phyloP scores from a whole-genome alignment of 2,797 vertebrate species.

The Thalassophryne amazonica region DNA sequence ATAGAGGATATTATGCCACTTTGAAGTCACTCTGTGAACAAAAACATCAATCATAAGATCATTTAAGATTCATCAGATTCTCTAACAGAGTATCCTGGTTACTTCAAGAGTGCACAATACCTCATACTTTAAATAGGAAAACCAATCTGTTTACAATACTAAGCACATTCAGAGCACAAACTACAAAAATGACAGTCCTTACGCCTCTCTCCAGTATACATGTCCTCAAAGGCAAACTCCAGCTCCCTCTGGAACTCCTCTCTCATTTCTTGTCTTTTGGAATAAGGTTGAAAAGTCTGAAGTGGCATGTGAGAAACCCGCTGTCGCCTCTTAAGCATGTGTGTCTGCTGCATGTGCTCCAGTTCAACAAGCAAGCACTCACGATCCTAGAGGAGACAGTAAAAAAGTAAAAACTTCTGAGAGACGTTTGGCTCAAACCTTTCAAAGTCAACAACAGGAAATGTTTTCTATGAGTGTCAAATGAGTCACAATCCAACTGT shows the following conservation, averaged over 20 bases:
- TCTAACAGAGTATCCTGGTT: neutral
- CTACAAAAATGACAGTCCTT: constrained; percentile 35
- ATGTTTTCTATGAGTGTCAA: too few relatives aligned
- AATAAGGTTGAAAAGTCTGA: constrained; percentile 83
- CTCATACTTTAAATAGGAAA: too few relatives aligned
- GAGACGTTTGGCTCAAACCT: too few relatives aligned
- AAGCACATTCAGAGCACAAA: neutral
- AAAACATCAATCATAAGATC: too few relatives aligned
- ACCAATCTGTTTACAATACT: too few relatives aligned
- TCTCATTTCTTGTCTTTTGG: constrained; percentile 75
- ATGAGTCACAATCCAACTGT: too few relatives aligned
- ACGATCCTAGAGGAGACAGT: constrained; percentile 72
- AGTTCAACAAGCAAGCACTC: constrained; percentile 85
- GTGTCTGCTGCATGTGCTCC: constrained; percentile 85
- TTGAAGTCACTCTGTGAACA: too few relatives aligned
- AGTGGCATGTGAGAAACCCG: constrained; percentile 80
- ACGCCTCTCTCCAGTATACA: constrained; percentile 86
- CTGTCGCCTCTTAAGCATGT: constrained; percentile 82
- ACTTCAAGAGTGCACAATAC: too few relatives aligned
- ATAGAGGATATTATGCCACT: too few relatives aligned
- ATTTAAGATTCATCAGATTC: too few relatives aligned
- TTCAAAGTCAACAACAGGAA: too few relatives aligned
- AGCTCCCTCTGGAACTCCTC: constrained; percentile 89
- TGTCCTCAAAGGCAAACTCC: constrained; percentile 92
- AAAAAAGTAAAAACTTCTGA: too few relatives aligned